Percentiles rank a stretch among this genome's conserved stretches.
phyloP scores from a whole-genome alignment of 37 sponge, comb jelly and placozoan genomes.

The Ianthella basta region DNA sequence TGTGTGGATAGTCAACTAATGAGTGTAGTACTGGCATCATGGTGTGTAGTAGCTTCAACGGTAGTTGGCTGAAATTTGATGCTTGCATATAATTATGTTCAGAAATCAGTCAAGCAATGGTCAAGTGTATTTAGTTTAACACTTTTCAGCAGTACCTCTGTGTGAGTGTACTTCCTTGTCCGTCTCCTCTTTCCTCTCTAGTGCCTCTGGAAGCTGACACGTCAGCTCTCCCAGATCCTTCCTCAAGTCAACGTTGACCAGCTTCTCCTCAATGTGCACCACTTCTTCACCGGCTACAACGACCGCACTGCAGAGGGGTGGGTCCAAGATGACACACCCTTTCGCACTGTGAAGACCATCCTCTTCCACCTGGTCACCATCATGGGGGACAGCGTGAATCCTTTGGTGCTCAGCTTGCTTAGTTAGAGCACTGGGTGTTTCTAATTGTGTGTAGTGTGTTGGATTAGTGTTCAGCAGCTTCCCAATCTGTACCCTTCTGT shows the following conservation, averaged over 20 bases:
- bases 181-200: constrained; percentile 1
- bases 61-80: too few species aligned
- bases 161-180: too few species aligned
- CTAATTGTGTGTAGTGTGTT: not conserved
- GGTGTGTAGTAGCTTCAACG: too few species aligned
- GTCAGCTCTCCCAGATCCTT: constrained; percentile 41
- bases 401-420: not conserved
- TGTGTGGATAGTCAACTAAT: too few species aligned
- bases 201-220: constrained; percentile 85
- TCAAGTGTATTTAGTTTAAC: too few species aligned
- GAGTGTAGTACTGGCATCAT: too few species aligned
- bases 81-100: constrained; percentile 39
- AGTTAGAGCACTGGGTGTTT: not conserved
- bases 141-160: too few species aligned
- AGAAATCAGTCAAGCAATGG: constrained; percentile 58
- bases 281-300: constrained; percentile 57
- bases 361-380: constrained; percentile 74
- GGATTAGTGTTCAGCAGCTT: not conserved
- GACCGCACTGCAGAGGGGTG: constrained; percentile 25
- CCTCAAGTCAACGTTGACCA: constrained; percentile 57
- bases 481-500: not conserved
- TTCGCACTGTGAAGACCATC: constrained; percentile 89
- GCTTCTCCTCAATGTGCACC: constrained; percentile 68
- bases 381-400: constrained; percentile 55
- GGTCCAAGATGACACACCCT: constrained; percentile 60